Conservation (phyloP, 1,140 invertebrate genomes). For the Bombus waltoni region DNA sequence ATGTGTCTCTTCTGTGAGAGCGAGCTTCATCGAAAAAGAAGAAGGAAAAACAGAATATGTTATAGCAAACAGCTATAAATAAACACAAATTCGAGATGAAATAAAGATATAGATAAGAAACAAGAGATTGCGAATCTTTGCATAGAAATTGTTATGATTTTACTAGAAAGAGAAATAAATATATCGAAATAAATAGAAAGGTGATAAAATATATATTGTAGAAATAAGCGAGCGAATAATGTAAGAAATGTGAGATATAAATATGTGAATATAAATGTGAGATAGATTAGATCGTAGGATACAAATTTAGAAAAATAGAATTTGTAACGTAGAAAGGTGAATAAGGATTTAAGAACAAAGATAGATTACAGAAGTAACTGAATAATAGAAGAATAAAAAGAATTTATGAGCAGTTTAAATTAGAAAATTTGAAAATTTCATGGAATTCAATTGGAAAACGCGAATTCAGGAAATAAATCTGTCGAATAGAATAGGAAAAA, state of each 20-base stretch:
- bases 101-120: too few species aligned
- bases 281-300: not conserved
- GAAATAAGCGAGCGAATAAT: too few species aligned
- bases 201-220: too few species aligned
- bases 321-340: not conserved
- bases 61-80: not conserved
- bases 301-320: not conserved
- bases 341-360: not conserved
- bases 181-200: too few species aligned
- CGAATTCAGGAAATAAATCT: too few species aligned
- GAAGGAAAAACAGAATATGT: not conserved
- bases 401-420: not conserved
- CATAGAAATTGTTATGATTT: too few species aligned
- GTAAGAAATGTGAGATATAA: too few species aligned
- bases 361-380: not conserved
- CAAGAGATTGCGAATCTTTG: not conserved
- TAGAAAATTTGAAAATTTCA: not conserved
- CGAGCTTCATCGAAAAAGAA: slow-evolving; percentile 63
- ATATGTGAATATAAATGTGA: too few species aligned
- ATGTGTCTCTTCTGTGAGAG: slow-evolving; percentile 74
- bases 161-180: too few species aligned
- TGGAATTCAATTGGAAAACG: too few species aligned
- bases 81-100: not conserved
- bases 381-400: not conserved
- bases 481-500: too few species aligned